Conservation (phyloP, 2,797 vertebrate genomes). For the Pagetopsis macropterus region DNA sequence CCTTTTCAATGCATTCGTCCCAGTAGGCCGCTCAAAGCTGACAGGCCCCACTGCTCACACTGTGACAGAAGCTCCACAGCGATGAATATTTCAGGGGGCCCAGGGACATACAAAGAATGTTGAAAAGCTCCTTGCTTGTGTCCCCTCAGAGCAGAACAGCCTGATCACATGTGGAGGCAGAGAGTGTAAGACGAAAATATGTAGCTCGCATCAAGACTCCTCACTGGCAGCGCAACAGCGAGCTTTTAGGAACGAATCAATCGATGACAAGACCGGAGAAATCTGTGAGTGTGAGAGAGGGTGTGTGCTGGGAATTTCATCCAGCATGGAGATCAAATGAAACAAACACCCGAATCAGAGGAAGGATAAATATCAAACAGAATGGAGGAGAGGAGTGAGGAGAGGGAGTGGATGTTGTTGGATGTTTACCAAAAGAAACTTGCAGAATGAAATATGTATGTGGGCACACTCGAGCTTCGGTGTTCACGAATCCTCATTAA, state of each 20-base stretch:
- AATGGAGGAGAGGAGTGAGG: constrained; percentile 69
- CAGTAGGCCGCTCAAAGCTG: constrained; percentile 78
- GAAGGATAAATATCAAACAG: constrained; percentile 77
- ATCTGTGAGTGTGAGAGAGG: constrained; percentile 38
- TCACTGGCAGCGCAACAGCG: constrained; percentile 53
- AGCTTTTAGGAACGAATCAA: constrained; percentile 69
- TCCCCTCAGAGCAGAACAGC: constrained; percentile 70
- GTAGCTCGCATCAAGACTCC: constrained; percentile 63
- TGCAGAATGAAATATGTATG: constrained; percentile 70
- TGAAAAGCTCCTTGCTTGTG: constrained; percentile 68
- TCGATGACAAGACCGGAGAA: constrained; percentile 62
- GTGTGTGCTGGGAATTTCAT: constrained; percentile 61
- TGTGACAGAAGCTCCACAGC: constrained; percentile 74
- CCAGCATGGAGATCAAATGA: constrained; percentile 77
- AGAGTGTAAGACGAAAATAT: constrained; percentile 56
- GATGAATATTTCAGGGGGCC: constrained; percentile 83
- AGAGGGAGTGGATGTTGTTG: constrained; percentile 68
- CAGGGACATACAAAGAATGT: constrained; percentile 74
- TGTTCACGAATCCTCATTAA: constrained; percentile 55
- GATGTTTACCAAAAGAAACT: constrained; percentile 72
- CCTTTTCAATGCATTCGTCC: constrained; percentile 67
- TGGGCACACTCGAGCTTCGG: constrained; percentile 34
- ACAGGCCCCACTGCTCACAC: constrained; percentile 74
- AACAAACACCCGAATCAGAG: constrained; percentile 80
- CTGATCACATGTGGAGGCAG: constrained; percentile 61